Percentiles rank a stretch among this genome's conserved stretches.
Evolutionary conservation across 2,797 vertebrate genomes (phyloP).

Genomic region (Acanthurus tractus): DNA sequence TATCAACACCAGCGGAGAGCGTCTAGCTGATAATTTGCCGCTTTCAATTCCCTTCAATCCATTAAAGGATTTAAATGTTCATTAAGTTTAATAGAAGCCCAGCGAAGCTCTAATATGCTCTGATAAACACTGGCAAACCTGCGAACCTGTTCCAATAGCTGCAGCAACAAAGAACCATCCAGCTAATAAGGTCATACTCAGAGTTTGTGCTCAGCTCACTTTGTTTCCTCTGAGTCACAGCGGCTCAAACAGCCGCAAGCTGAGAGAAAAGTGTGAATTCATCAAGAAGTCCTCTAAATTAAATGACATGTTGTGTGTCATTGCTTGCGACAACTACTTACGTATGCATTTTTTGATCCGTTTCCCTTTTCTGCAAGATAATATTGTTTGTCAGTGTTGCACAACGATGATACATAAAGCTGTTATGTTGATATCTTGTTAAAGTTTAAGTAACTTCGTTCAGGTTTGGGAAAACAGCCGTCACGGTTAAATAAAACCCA

Average conservation of each 20-base stretch:
- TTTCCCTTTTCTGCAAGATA: background rate
- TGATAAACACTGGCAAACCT: constrained; percentile 76
- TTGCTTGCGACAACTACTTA: background rate
- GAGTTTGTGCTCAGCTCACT: constrained; percentile 66
- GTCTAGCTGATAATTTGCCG: constrained; percentile 69
- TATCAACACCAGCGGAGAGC: constrained; percentile 66
- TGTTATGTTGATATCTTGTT: too few relatives aligned
- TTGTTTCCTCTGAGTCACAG: constrained; percentile 53
- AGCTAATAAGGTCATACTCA: constrained; percentile 78
- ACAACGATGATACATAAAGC: too few relatives aligned
- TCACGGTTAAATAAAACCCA: background rate
- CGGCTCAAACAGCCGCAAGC: constrained; percentile 12
- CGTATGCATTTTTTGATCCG: background rate
- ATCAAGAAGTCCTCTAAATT: constrained; percentile 27
- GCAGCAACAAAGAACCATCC: constrained; percentile 50
- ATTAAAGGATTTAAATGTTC: constrained; percentile 84
- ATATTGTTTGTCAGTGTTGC: background rate
- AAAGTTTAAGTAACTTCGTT: too few relatives aligned
- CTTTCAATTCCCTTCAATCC: constrained; percentile 81
- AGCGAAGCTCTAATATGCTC: constrained; percentile 77
- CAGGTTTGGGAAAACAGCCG: background rate
- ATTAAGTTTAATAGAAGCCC: constrained; percentile 80
- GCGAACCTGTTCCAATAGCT: constrained; percentile 76
- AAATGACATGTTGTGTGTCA: background rate
- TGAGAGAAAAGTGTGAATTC: background rate